Evolutionary conservation across 2,113 vertebrate genomes (phyloP).

Genomic region (Platanista minor): DNA sequence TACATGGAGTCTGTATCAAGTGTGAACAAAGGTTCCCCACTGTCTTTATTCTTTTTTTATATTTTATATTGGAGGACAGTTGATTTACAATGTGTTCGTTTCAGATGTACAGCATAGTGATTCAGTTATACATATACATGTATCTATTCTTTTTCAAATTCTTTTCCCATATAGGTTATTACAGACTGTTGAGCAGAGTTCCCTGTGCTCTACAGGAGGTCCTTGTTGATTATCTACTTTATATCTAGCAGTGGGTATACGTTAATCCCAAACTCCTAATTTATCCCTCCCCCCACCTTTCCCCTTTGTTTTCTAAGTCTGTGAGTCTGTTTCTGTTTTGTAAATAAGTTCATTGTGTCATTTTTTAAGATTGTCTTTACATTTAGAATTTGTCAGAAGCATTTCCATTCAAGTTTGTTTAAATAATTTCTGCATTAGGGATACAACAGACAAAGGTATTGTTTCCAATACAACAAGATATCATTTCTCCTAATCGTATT

Average conservation of each 20-base stretch:
- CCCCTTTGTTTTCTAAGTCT: too few relatives aligned
- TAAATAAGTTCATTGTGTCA: too few relatives aligned
- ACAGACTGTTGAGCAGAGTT: too few relatives aligned
- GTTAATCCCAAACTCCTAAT: too few relatives aligned
- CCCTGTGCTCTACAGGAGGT: too few relatives aligned
- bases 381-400: background rate
- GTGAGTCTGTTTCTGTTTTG: too few relatives aligned
- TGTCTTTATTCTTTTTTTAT: background rate
- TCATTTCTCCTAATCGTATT: background rate
- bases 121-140: background rate
- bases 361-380: too few relatives aligned
- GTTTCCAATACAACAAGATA: background rate
- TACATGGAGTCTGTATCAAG: background rate
- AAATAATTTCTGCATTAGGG: background rate
- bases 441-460: fast-evolving
- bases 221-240: too few relatives aligned
- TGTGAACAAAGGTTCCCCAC: background rate
- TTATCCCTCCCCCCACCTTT: too few relatives aligned
- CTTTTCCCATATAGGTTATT: too few relatives aligned
- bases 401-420: background rate
- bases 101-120: background rate
- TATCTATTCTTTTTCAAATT: too few relatives aligned
- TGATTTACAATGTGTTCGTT: background rate
- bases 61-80: background rate
- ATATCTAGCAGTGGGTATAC: too few relatives aligned